A percentile compares a stretch with the other conserved stretches of the same genome.
Evolutionary conservation across 2,888 invertebrate species (phyloP).

Genomic region (Agriopis marginaria): DNA sequence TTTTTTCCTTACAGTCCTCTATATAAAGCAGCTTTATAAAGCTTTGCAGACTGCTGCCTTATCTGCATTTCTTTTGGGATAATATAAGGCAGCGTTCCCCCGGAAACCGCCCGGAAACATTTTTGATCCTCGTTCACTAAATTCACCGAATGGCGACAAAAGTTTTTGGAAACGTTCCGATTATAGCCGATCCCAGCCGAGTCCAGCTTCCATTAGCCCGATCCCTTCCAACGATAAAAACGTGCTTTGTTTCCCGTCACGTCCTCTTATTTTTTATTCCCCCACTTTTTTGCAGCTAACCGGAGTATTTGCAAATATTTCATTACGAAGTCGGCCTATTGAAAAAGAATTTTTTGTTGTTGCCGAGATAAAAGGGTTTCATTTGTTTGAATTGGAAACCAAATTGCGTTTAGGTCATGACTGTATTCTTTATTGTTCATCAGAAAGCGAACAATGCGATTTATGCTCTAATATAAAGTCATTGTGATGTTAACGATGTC

Average conservation of each 20-base stretch:
- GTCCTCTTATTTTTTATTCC: slow-evolving; percentile 76
- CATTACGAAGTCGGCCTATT: slow-evolving; percentile 70
- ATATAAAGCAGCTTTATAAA: not conserved
- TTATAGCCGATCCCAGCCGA: slow-evolving; percentile 58
- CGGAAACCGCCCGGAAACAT: slow-evolving; percentile 31
- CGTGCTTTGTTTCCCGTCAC: slow-evolving; percentile 80
- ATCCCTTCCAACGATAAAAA: slow-evolving; percentile 78
- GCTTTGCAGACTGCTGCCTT: slow-evolving; percentile 13
- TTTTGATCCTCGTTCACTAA: slow-evolving; percentile 44
- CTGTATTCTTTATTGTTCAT: slow-evolving; percentile 60
- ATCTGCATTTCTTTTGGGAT: slow-evolving; percentile 33
- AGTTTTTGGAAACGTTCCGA: slow-evolving; percentile 54
- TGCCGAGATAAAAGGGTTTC: slow-evolving; percentile 67
- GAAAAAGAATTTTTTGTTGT: slow-evolving; percentile 68
- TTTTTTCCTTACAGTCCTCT: too few relatives aligned
- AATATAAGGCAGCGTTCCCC: slow-evolving; percentile 27
- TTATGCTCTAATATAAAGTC: slow-evolving; percentile 49
- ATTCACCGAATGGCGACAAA: slow-evolving; percentile 40
- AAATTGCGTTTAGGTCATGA: slow-evolving; percentile 67
- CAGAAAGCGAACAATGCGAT: slow-evolving; percentile 56
- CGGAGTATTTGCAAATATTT: slow-evolving; percentile 73
- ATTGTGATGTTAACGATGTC: slow-evolving; percentile 47
- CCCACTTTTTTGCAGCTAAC: slow-evolving; percentile 66
- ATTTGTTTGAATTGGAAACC: slow-evolving; percentile 68
- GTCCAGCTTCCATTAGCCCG: slow-evolving; percentile 72